Evolutionary conservation across 2,888 invertebrate species (phyloP), one percentile per base, ranked within the genome.

Genomic region (Andrena flavipes): DNA sequence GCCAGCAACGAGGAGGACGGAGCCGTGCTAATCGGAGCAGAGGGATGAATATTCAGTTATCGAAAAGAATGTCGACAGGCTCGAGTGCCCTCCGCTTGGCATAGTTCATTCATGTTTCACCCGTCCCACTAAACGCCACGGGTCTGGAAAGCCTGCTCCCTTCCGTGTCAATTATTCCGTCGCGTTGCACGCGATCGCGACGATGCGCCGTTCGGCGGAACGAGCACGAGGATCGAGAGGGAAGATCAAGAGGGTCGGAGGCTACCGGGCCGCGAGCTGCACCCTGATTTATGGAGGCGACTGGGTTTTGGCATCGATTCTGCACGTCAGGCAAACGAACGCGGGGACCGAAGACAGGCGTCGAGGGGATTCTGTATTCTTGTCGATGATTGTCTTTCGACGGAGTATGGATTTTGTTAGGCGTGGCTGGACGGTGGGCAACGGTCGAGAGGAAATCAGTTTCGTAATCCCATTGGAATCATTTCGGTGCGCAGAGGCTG

Each of bases 31-130:
- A 81, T 78, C 78, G 68, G 48, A 49, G 56, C 65, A 26, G 35
- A 56, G 64, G n/a, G 69, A 69, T 78, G 78, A 81, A 81, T 81
- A 81, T 81, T 78, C 81, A 74, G 51, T 74, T 70, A 62, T 78
- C 35, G 62, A 48, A 33, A 65, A 68, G 80, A 76, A 70, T 62
- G 30, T 29, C 56, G n/a, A 30, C 33, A 49, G 29, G 60, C 54
- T 26, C 20, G 20, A 67, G 67, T 42, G 35, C 13, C 26, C 30
- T 48, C 30, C 23, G n/a, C 0, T 3, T 29, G 16, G 26, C 26
- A 63, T 23, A 20, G 16, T 42, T 29, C 63, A 16, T 23, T 33
- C 59, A 4, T 29, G 29, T 74, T 69, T 64, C 4, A 33, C 29
- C 35, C 20, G 59, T 42, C 16, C 42, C 42, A 16, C 42, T 42